These are phyloP conservation scores for Drosophila cognata DNA, from an alignment of 2,888 invertebrate species.

Conservation along the genomic window DNA sequence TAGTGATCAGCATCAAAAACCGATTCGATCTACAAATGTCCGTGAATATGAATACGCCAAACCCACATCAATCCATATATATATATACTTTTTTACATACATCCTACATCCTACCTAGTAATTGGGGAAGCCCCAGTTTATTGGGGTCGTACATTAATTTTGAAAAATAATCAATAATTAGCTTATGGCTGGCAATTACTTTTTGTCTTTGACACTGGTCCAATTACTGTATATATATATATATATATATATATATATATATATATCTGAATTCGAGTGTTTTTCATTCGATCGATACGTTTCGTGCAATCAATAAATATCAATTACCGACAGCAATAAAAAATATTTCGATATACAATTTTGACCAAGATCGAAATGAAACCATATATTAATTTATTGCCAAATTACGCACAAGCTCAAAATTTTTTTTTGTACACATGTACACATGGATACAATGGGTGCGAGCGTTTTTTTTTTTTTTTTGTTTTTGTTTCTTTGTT, in stretches of 20 bases:
- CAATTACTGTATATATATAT: background rate
- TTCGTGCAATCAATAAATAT: background rate
- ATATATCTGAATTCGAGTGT: background rate
- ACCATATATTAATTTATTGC: background rate
- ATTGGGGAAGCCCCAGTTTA: no score
- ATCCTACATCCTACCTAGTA: no score
- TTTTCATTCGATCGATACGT: background rate
- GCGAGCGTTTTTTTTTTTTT: background rate
- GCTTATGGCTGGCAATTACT: no score
- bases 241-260: background rate
- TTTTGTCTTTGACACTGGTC: no score
- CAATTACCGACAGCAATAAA: background rate
- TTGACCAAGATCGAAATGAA: background rate
- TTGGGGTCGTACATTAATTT: no score
- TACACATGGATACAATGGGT: background rate
- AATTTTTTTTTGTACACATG: background rate
- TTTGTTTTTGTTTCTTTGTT: background rate
- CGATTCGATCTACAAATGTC: background rate
- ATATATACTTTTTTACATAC: no score
- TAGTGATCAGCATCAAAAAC: background rate
- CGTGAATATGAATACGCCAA: background rate
- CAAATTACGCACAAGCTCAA: background rate
- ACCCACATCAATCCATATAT: background rate
- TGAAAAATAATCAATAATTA: no score
- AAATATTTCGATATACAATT: background rate